These are phyloP conservation scores for Datnioides undecimradiatus DNA, from an alignment of 2,113 vertebrate genomes.

Conservation along the genomic window DNA sequence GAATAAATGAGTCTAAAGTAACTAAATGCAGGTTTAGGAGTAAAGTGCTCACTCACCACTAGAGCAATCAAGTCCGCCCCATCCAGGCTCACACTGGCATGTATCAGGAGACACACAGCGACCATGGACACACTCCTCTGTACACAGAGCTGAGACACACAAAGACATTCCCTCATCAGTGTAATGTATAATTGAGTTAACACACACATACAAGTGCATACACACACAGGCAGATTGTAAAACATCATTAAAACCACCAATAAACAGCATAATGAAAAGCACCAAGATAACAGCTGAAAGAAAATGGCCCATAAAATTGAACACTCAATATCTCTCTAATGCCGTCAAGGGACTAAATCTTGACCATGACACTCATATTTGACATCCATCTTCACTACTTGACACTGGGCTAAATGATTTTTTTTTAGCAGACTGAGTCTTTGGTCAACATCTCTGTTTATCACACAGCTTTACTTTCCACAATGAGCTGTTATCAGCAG, in stretches of 20 bases:
- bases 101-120: slow-evolving; percentile 97
- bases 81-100: slow-evolving; percentile 98
- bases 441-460: slow-evolving; percentile 79
- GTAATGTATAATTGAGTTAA: slow-evolving; percentile 43
- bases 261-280: slow-evolving; percentile 70
- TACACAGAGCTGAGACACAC: slow-evolving; percentile 91
- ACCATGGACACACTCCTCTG: slow-evolving; percentile 95
- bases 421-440: slow-evolving; percentile 67
- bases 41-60: slow-evolving; percentile 93
- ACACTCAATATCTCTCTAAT: slow-evolving; percentile 63
- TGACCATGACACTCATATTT: slow-evolving; percentile 63
- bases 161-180: slow-evolving; percentile 56
- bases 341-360: slow-evolving; percentile 55
- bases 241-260: slow-evolving; percentile 60
- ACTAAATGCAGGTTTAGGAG: slow-evolving; percentile 67
- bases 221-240: slow-evolving; percentile 38
- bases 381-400: slow-evolving; percentile 54
- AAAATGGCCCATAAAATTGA: slow-evolving; percentile 68
- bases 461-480: slow-evolving; percentile 61
- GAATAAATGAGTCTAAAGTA: slow-evolving; percentile 60
- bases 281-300: slow-evolving; percentile 55
- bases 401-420: slow-evolving; percentile 68
- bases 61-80: slow-evolving; percentile 98
- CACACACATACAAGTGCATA: slow-evolving; percentile 33
- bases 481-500: slow-evolving; percentile 68